Evolutionary conservation across 2,113 vertebrate species (phyloP).

Genomic region (Amblyornis subalaris): DNA sequence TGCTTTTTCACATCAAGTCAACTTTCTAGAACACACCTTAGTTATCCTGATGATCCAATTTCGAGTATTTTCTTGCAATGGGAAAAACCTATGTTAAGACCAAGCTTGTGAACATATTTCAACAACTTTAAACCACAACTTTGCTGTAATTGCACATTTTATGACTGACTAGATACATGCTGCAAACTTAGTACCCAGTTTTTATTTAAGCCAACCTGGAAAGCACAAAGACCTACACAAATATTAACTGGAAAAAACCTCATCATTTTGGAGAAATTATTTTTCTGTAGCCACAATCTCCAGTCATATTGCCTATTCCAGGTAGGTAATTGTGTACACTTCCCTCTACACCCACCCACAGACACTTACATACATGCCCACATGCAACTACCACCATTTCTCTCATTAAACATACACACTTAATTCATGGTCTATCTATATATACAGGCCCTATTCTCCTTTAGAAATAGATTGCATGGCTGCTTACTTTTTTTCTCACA

Average conservation of each 20-base stretch:
- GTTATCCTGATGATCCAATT: background rate
- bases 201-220: background rate
- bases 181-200: accelerated
- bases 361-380: background rate
- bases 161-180: background rate
- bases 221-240: background rate
- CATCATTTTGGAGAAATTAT: background rate
- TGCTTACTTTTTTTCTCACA: background rate
- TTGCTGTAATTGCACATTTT: background rate
- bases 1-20: accelerated
- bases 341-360: background rate
- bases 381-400: background rate
- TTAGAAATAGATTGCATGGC: background rate
- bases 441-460: background rate
- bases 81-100: background rate
- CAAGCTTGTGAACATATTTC: background rate
- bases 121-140: background rate
- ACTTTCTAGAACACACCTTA: background rate
- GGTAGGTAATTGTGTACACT: accelerated
- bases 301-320: background rate
- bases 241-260: background rate
- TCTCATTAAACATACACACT: background rate
- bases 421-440: background rate
- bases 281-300: background rate
- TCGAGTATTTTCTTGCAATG: background rate